Base-by-base conservation (phyloP, 2,113 vertebrate genomes). In the Serilophus lunatus region DNA sequence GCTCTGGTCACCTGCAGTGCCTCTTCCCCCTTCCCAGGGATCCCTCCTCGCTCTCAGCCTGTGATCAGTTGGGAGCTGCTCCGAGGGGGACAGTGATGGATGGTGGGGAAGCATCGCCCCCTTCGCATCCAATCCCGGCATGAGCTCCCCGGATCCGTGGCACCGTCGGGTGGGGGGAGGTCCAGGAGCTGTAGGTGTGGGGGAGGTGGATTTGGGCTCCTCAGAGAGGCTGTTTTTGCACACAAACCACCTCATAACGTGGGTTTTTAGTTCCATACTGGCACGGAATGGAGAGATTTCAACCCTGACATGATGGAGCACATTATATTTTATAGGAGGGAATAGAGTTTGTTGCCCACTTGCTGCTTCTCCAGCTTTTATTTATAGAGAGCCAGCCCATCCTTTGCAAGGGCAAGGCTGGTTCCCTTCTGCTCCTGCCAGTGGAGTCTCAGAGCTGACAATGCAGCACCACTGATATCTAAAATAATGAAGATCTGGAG, bases 41-140 rank as follows among this genome's bases (percentile, higher is more conserved):
- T 97, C 98, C 96, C 96, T 92, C 98, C 98, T 98, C 97, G 99
- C 99, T 99, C 98, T 98, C 93, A 90, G 78, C 95, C 57, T 68
- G 97, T 98, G 98, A 98, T 98, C 98, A 97, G 98, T 98, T 95
- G 98, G 97, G 97, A 96, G 92, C 96, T 97, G 97, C 98, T 98
- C 97, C 97, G 97, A 98, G 98, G 97, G 95, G 96, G 98, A 99
- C 98, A 96, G 95, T 99, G 57, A 61, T 61, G 59, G 59, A 61
- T 61, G 35, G 16, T 97, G 95, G 81, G 8, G 3, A 97, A 96
- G 97, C 97, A 96, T 97, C 98, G 98, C 91, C 97, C 95, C 98
- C 97, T 98, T 98, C 97, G 65, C 83, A 68, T 97, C 96, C 97
- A 97, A 97, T 97, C 66, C 89, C 63, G 82, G 95, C 86, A 98